Conservation (phyloP, 1,140 invertebrate species). For the Zaprionus capensis region DNA sequence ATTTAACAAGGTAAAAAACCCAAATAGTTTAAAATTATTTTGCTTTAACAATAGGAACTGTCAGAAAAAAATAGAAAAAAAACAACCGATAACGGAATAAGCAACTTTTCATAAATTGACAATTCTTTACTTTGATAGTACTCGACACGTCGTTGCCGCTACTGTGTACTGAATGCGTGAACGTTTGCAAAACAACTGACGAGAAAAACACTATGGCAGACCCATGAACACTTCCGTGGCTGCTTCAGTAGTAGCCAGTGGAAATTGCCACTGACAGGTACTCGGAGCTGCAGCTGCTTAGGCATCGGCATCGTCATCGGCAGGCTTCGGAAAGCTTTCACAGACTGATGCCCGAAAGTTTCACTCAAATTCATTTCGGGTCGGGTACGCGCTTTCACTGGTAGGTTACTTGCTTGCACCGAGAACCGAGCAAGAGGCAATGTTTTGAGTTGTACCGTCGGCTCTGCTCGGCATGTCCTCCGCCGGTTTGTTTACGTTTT, state of each 20-base stretch:
- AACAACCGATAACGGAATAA: not conserved
- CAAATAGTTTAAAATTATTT: not conserved
- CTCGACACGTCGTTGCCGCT: slow-evolving; percentile 6
- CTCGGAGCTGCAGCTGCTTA: slow-evolving; percentile 1
- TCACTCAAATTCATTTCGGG: slow-evolving; percentile 65
- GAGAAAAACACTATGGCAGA: slow-evolving; percentile 46
- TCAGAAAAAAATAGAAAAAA: slow-evolving; percentile 26
- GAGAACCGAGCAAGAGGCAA: not conserved
- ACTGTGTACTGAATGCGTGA: slow-evolving; percentile 55
- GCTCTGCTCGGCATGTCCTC: slow-evolving; percentile 32
- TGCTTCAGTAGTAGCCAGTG: slow-evolving; percentile 41
- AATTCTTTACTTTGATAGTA: slow-evolving; percentile 9
- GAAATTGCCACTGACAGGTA: slow-evolving; percentile 35
- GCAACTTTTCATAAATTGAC: slow-evolving; percentile 11
- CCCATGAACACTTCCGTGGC: slow-evolving; percentile 56
- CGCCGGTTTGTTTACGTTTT: slow-evolving; percentile 70
- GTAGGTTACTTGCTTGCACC: slow-evolving; percentile 17
- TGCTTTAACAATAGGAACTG: not conserved
- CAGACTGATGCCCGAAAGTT: slow-evolving; percentile 50
- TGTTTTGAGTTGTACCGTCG: slow-evolving; percentile 25
- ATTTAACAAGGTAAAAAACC: not conserved
- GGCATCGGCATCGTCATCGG: slow-evolving; percentile 22
- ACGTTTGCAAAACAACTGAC: slow-evolving; percentile 76
- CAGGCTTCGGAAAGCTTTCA: slow-evolving; percentile 52
- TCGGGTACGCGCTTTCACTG: slow-evolving; percentile 30